These are phyloP conservation scores for Phylloscopus whistleri DNA, from an alignment of 2,113 vertebrate genomes.

Conservation along the genomic window DNA sequence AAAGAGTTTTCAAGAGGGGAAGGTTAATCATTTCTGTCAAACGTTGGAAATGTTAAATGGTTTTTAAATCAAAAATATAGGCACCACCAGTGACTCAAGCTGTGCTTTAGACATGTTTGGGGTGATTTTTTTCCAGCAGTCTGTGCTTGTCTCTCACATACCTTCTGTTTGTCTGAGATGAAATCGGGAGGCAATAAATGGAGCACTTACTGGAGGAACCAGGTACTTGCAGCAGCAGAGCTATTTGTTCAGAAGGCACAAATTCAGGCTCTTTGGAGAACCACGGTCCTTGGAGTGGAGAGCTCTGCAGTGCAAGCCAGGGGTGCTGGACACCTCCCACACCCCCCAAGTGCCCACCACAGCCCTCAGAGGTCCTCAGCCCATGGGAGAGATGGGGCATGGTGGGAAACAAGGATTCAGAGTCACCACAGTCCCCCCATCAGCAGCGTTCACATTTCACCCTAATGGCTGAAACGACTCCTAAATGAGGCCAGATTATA, in stretches of 20 bases:
- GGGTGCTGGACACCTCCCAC: background rate
- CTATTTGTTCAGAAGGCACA: background rate
- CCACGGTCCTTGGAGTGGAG: background rate
- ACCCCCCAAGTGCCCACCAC: background rate
- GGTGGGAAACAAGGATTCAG: background rate
- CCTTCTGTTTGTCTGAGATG: background rate
- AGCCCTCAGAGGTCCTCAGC: background rate
- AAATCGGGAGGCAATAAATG: background rate
- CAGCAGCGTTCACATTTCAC: background rate
- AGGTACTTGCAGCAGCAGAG: constrained; percentile 6
- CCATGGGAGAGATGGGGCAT: background rate
- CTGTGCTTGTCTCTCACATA: background rate
- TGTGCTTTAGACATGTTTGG: background rate
- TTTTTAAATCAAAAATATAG: constrained; percentile 41
- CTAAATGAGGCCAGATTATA: constrained; percentile 40
- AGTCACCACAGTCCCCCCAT: background rate
- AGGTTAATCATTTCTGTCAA: constrained; percentile 55
- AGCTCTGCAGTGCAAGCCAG: background rate
- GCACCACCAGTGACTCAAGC: background rate
- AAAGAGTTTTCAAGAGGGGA: constrained; percentile 33
- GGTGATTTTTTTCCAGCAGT: background rate
- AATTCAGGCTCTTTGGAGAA: background rate
- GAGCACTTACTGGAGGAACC: background rate
- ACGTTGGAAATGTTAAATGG: constrained; percentile 27
- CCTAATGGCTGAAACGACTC: constrained; percentile 22